Base-by-base conservation (phyloP, 1,140 invertebrate genomes). In the Pseudomyrmex concolor region DNA sequence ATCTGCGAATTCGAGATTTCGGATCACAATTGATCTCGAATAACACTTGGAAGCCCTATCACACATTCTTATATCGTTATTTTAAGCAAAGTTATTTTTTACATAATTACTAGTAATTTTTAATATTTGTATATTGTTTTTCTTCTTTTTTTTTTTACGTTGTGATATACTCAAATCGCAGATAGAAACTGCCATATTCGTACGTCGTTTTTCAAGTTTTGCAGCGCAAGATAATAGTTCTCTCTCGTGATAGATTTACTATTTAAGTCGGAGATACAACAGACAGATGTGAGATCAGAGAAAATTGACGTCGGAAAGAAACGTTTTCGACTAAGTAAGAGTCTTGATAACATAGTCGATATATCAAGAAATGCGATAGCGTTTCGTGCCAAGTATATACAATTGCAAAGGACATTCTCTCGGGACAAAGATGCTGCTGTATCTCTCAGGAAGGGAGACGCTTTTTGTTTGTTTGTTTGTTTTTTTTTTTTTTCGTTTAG, bases 171-270 rank as follows among this genome's bases (percentile, higher is more conserved):
- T 48, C 62, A 51, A 8, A 17, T 83, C 17, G 22, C 50, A 66
- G 19, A 54, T 45, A 43, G 22, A 34, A 67, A 83, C 73, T 83
- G 63, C 73, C 82, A 83, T 66, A 68, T 62, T 83, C 45, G 60
- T n/a, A 68, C 19, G 15, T 78, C 15, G 43, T 66, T 57, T 78
- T 8, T 62, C n/a, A 81, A 48, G 3, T 71, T 34, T 34, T 34
- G 34, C 34, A 84, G 59, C 9, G 15, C 34, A 17, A n/a, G 50
- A 7, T 62, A 51, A 63, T 80, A 17, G 71, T 62, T 71, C 55
- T 70, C 55, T 70, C 54, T 17, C 15, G 17, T 17, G 13, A 4
- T 77, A 25, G 25, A 3, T 54, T 67, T 15, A 55, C 51, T 63
- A 43, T 54, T 66, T 54, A n/a, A 66, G 25, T 67, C 43, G 10